phyloP scores from a whole-genome alignment of 2,113 vertebrate species.

The Macroglossus sobrinus region DNA sequence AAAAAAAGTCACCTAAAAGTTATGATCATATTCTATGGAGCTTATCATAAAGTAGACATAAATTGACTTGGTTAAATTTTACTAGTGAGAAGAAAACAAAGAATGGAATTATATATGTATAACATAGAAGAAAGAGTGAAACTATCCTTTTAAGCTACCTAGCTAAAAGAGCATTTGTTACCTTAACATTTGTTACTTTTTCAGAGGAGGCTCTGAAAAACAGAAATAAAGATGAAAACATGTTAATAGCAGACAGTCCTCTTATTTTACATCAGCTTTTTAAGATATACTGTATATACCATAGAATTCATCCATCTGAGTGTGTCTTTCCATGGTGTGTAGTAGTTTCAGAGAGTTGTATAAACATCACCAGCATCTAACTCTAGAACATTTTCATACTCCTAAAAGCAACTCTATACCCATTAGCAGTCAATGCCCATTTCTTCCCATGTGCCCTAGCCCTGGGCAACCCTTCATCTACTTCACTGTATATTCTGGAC shows the following conservation, averaged over 20 bases:
- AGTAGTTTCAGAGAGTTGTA: background rate
- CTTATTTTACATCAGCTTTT: background rate
- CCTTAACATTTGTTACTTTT: background rate
- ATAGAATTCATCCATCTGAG: background rate
- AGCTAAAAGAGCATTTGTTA: background rate
- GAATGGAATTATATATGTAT: background rate
- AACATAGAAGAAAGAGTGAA: background rate
- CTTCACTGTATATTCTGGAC: background rate
- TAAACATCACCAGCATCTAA: background rate
- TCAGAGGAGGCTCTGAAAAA: background rate
- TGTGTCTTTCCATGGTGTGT: background rate
- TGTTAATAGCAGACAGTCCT: background rate
- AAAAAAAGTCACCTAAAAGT: background rate
- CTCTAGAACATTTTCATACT: background rate
- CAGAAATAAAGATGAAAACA: background rate
- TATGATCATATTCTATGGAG: background rate
- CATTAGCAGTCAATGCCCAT: too few species aligned
- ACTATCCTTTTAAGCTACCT: background rate
- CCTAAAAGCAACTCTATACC: background rate
- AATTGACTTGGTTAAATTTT: slow-evolving; percentile 16
- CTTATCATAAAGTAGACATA: slow-evolving; percentile 30
- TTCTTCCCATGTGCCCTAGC: background rate
- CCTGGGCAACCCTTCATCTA: background rate
- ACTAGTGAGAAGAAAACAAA: slow-evolving; percentile 17
- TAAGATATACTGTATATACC: background rate